phyloP scores from a whole-genome alignment of 37 sponge, comb jelly and placozoan genomes.

The Ephydatia muelleri region DNA sequence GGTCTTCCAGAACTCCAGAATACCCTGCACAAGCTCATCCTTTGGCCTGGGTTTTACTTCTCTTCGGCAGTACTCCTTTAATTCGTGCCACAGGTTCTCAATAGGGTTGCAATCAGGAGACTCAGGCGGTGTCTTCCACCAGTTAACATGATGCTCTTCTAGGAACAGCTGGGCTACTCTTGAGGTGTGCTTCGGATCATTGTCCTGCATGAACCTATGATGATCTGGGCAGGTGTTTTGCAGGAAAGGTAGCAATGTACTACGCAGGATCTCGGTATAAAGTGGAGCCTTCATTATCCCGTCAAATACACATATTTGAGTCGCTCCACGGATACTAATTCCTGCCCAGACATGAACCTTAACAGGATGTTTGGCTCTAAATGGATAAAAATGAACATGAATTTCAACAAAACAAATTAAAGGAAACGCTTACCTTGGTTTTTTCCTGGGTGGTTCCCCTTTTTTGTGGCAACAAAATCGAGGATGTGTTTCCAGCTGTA shows the following conservation, averaged over 20 bases:
- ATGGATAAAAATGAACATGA: not conserved
- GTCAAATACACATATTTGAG: slow-evolving; percentile 24
- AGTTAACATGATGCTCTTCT: slow-evolving; percentile 12
- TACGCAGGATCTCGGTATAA: slow-evolving; percentile 11
- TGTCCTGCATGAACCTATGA: slow-evolving; percentile 40
- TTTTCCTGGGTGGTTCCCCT: slow-evolving; percentile 27
- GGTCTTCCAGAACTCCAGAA: slow-evolving; percentile 31
- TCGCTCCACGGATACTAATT: slow-evolving; percentile 31
- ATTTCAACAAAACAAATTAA: not conserved
- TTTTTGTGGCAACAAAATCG: slow-evolving; percentile 25
- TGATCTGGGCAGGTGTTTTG: not conserved
- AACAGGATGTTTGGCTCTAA: slow-evolving; percentile 42
- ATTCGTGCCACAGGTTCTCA: slow-evolving; percentile 36
- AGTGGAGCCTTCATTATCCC: slow-evolving; percentile 49
- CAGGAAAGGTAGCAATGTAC: slow-evolving; percentile 21
- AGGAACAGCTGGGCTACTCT: slow-evolving; percentile 15
- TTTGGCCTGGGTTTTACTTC: slow-evolving; percentile 33
- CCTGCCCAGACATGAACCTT: slow-evolving; percentile 59
- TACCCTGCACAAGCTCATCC: slow-evolving; percentile 18
- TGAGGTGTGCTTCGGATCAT: slow-evolving; percentile 31
- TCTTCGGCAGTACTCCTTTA: slow-evolving; percentile 31
- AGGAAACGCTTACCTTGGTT: slow-evolving; percentile 14
- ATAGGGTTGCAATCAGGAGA: slow-evolving; percentile 42
- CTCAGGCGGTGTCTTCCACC: slow-evolving; percentile 42
- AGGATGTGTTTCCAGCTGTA: slow-evolving; percentile 37